These are phyloP conservation scores for Toxonevra muliebris DNA, from an alignment of 2,888 invertebrate genomes.

Conservation along the genomic window DNA sequence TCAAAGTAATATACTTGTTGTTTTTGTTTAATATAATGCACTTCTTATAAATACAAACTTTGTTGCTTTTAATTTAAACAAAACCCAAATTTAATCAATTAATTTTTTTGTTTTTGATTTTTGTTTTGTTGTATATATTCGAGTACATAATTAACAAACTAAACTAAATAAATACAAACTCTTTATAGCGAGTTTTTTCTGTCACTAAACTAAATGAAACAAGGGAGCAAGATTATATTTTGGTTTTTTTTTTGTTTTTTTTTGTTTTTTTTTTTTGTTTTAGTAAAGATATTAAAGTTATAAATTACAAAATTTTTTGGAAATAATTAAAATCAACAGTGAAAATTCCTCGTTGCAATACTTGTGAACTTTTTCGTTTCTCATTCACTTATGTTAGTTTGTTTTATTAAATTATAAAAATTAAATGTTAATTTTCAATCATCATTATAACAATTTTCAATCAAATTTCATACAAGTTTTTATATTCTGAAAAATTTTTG, in stretches of 20 bases:
- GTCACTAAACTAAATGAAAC: neutral
- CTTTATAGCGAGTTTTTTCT: neutral
- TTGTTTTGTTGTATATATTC: neutral
- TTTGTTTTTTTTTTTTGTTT: no score
- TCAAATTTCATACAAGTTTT: no score
- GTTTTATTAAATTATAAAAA: no score
- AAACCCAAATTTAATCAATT: neutral
- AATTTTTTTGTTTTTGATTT: constrained; percentile 9
- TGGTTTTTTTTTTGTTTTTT: no score
- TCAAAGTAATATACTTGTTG: constrained; percentile 14
- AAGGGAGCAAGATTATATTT: no score
- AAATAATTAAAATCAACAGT: constrained; percentile 12
- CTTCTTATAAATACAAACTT: constrained; percentile 19
- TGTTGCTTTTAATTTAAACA: neutral
- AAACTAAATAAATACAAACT: neutral
- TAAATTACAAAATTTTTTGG: neutral
- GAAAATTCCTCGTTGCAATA: constrained; percentile 56
- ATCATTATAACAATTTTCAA: no score
- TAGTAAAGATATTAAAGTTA: neutral
- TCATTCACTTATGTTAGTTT: constrained; percentile 10
- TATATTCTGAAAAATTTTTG: no score
- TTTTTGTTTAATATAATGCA: constrained; percentile 20
- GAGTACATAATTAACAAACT: no score
- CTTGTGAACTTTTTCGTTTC: no score
- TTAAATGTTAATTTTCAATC: no score